phyloP scores from a whole-genome alignment of 2,113 vertebrate species.

The Trichomycterus rosablanca region DNA sequence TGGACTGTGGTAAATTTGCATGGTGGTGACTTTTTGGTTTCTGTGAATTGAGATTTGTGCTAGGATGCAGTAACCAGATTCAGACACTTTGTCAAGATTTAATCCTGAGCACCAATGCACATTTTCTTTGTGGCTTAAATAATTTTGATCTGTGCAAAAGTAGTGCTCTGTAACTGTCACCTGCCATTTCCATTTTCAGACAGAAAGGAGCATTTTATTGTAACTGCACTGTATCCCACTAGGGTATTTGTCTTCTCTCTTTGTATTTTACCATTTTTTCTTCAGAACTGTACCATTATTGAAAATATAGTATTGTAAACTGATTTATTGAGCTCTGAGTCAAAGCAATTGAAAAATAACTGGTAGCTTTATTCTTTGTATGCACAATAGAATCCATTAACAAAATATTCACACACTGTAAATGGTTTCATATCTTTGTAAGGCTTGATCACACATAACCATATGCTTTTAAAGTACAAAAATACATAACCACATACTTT shows the following conservation, averaged over 20 bases:
- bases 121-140: too few species aligned
- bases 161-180: conserved; percentile 65
- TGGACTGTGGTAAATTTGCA: too few species aligned
- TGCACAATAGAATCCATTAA: conserved; percentile 59
- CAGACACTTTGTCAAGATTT: too few species aligned
- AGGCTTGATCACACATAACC: too few species aligned
- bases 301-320: conserved; percentile 66
- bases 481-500: too few species aligned
- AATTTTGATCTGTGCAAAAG: conserved; percentile 57
- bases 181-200: conserved; percentile 69
- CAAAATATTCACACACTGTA: conserved; percentile 67
- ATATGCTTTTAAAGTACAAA: too few species aligned
- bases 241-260: conserved; percentile 40
- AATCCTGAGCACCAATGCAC: too few species aligned
- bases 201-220: conserved; percentile 60
- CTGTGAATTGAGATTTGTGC: too few species aligned
- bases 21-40: too few species aligned
- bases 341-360: too few species aligned
- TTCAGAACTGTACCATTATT: conserved; percentile 58
- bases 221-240: conserved; percentile 52
- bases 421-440: too few species aligned
- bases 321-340: conserved; percentile 64
- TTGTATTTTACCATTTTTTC: conserved; percentile 28
- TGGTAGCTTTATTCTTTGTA: conserved; percentile 57
- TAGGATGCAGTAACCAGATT: too few species aligned